Evolutionary conservation across 2,797 vertebrate species (phyloP), one percentile per base, ranked within the genome.

Genomic region (Sandelia bainsii): DNA sequence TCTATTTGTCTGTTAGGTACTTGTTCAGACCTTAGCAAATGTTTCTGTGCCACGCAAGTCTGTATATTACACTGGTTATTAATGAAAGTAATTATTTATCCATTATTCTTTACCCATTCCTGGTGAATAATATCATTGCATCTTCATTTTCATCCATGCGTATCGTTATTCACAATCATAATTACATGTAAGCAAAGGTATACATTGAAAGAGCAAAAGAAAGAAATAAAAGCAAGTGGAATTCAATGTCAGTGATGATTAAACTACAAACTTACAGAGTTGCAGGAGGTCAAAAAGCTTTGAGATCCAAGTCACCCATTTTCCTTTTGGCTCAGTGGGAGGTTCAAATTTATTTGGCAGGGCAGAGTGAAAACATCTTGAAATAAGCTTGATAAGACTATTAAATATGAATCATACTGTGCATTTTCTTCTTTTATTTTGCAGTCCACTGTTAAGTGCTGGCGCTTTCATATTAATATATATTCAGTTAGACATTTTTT

Each of bases 241-340:
- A 69, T 62, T 64, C 12, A 56, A 1, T 11, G 58, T 75, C 64
- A 48, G 25, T 2, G 8, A 68, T 80, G 63, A 83, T 79, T 80
- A 74, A 75, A 77, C 16, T 59, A 48, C 57, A 56, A 52, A 53
- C 44, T 49, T 23, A 1, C 27, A 23, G 44, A 75, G 10, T 25
- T 22, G 22, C 5, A 61, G 25, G 42, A 75, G 56, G 61, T 68
- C 72, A 70, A 23, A 57, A 37, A 51, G 44, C 44, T 61, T 14
- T 23, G 42, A 79, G 29, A 78, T 72, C n/a, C 17, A 42, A 77
- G 68, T 48, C 34, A 53, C 48, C 2, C 8, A 17, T 17, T 77
- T 66, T 52, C 17, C 10, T 27, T 56, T 71, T 45, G 39, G 27
- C 48, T 74, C 62, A 10, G 37, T 10, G 34, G 50, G 51, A 46